Evolutionary conservation across 2,888 invertebrate species (phyloP).

Genomic region (Bruchidius siliquastri): DNA sequence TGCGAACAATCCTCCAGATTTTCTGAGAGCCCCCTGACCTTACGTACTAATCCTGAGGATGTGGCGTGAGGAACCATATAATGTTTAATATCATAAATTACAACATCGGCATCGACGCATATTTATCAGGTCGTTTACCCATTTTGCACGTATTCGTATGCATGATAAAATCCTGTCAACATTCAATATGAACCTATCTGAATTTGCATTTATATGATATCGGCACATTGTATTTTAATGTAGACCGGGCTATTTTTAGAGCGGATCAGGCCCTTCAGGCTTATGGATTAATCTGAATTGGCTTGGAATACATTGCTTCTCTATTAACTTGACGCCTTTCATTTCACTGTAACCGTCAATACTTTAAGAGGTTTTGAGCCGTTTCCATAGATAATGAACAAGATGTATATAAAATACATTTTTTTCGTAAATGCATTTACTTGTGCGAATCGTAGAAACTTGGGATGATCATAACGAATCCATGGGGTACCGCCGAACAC

Average conservation of each 20-base stretch:
- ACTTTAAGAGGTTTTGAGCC: no score
- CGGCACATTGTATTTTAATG: conserved; percentile 18
- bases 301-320: background rate
- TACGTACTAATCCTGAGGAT: background rate
- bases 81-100: background rate
- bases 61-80: background rate
- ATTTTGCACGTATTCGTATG: background rate
- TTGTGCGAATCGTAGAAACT: no score
- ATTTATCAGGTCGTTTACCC: background rate
- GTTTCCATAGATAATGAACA: no score
- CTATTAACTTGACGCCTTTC: background rate
- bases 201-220: conserved; percentile 19
- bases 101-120: background rate
- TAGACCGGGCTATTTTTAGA: conserved; percentile 13
- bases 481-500: no score
- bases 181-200: conserved; percentile 15
- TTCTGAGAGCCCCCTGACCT: background rate
- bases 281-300: conserved; percentile 9
- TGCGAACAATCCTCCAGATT: no score
- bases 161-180: conserved; percentile 17
- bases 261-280: conserved; percentile 8
- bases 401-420: no score
- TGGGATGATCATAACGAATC: no score
- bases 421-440: no score
- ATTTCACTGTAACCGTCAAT: no score